phyloP scores from a whole-genome alignment of 2,113 vertebrate genomes.

The Notothenia rossii region DNA sequence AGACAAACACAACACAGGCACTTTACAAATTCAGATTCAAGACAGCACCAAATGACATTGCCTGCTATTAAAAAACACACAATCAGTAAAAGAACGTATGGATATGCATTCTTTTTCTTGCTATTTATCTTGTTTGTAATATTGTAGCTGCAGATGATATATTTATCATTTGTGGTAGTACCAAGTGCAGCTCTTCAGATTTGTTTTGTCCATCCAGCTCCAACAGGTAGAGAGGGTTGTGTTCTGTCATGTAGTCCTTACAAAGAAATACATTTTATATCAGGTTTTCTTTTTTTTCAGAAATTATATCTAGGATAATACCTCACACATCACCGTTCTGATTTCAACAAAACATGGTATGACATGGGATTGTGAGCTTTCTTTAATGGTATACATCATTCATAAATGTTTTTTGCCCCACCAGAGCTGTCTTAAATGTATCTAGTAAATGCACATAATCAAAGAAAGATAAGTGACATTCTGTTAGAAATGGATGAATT shows the following conservation, averaged over 20 bases:
- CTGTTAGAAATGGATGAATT: not conserved
- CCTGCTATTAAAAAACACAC: not conserved
- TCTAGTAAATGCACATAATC: not conserved
- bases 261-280: not conserved
- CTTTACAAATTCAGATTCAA: not conserved
- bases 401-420: too few species aligned
- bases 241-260: constrained; percentile 89
- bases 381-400: not conserved
- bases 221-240: constrained; percentile 86
- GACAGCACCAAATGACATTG: not conserved
- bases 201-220: constrained; percentile 91
- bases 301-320: not conserved
- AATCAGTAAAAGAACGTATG: not conserved
- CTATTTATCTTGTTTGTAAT: not conserved
- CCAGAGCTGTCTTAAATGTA: not conserved
- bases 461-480: not conserved
- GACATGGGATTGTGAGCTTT: not conserved
- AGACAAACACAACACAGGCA: not conserved
- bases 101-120: not conserved
- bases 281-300: not conserved
- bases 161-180: constrained; percentile 58
- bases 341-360: not conserved
- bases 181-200: constrained; percentile 84
- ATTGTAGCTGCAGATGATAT: not conserved
- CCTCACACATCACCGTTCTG: not conserved